Conservation (phyloP, 2,797 vertebrate genomes). For the Luscinia megarhynchos region DNA sequence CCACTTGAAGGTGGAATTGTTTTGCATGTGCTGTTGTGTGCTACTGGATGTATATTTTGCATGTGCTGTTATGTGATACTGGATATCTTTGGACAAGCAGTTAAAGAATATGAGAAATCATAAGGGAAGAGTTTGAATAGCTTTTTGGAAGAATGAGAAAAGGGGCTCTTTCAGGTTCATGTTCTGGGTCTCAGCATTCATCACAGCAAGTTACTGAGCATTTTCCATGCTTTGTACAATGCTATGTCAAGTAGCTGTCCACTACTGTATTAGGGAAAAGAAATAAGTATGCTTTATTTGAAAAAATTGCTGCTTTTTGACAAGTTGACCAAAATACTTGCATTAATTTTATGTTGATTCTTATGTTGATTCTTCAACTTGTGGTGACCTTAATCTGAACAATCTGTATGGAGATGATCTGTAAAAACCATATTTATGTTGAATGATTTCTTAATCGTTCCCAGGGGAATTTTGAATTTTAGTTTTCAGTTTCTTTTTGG, state of each 20-base stretch:
- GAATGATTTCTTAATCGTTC: not conserved
- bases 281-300: not conserved
- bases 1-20: not conserved
- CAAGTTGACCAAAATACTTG: not conserved
- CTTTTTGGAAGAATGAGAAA: not conserved
- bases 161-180: not conserved
- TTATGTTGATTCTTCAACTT: not conserved
- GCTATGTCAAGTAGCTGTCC: not conserved
- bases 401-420: not conserved
- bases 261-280: not conserved
- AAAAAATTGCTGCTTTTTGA: not conserved
- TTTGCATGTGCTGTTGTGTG: not conserved
- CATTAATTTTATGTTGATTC: not conserved
- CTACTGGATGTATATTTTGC: not conserved
- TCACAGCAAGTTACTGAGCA: not conserved
- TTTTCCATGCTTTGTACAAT: not conserved
- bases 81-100: not conserved
- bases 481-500: not conserved
- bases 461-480: not conserved
- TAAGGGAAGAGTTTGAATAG: not conserved
- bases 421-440: not conserved
- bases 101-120: not conserved
- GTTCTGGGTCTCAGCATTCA: not conserved
- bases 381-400: not conserved
- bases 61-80: not conserved